A percentile compares a stretch with the other conserved stretches of the same genome.
These are phyloP conservation scores for Calidris pygmaea DNA, from an alignment of 2,113 vertebrate genomes.

Conservation along the genomic window DNA sequence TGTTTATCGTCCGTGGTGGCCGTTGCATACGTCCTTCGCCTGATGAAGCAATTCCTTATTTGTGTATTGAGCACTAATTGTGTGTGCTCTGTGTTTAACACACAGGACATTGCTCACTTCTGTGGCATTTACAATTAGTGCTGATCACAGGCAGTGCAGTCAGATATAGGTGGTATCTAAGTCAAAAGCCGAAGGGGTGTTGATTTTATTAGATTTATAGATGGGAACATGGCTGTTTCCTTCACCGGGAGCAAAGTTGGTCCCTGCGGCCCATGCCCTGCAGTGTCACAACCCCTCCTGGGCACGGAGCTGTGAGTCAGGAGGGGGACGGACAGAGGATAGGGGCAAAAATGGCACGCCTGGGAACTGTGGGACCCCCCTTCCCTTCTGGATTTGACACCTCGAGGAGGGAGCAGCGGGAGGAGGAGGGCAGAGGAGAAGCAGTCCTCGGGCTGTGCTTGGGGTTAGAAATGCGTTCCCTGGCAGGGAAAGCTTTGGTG, in stretches of 20 bases:
- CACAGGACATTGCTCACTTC: background rate
- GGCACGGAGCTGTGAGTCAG: background rate
- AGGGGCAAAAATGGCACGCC: background rate
- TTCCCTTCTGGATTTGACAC: background rate
- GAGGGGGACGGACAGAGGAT: background rate
- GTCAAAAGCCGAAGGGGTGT: background rate
- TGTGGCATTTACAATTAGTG: background rate
- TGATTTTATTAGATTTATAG: background rate
- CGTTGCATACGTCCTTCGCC: background rate
- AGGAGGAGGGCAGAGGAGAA: background rate
- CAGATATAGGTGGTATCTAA: background rate
- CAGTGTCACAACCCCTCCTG: background rate
- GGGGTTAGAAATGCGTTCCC: background rate
- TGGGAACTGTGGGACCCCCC: background rate
- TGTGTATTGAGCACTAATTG: background rate
- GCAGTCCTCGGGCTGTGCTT: background rate
- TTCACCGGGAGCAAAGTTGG: background rate
- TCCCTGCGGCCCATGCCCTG: rapidly evolving
- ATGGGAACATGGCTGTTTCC: background rate
- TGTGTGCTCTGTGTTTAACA: background rate
- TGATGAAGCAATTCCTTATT: slow-evolving; percentile 4
- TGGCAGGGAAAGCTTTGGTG: slow-evolving; percentile 4
- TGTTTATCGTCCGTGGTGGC: background rate
- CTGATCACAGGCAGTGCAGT: background rate
- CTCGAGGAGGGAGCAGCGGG: rapidly evolving